Percentiles rank a stretch among this genome's conserved stretches.
Evolutionary conservation across 1,140 invertebrate genomes (phyloP).

Genomic region (Pseudomyrmex cubaensis): DNA sequence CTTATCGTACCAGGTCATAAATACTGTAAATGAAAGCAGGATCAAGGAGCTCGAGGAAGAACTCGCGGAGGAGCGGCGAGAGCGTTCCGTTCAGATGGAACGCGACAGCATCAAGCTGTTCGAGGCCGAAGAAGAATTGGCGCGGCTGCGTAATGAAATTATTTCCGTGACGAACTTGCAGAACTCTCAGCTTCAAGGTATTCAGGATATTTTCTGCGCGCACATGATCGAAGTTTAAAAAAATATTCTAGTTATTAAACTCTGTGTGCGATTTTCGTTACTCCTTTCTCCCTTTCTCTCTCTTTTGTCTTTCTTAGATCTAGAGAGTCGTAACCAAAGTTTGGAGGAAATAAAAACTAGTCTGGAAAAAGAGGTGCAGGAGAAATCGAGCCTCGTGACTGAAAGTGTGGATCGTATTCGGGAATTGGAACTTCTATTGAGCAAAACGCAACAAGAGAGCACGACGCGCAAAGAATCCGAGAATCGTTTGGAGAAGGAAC

Average conservation of each 20-base stretch:
- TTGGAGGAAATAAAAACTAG: constrained; percentile 76
- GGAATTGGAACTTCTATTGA: constrained; percentile 83
- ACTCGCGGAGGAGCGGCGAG: constrained; percentile 82
- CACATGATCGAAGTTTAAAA: too few species aligned
- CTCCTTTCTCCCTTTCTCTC: neutral
- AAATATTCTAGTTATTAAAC: too few species aligned
- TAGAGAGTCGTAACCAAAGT: constrained; percentile 74
- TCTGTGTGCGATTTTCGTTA: neutral
- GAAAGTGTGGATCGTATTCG: constrained; percentile 83
- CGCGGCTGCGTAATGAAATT: constrained; percentile 81
- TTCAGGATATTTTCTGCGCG: neutral
- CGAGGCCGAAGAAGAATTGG: constrained; percentile 86
- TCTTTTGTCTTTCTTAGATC: constrained; percentile 44
- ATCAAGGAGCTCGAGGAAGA: constrained; percentile 86
- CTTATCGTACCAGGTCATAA: constrained; percentile 81
- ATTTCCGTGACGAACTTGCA: constrained; percentile 34
- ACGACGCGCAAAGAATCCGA: constrained; percentile 84
- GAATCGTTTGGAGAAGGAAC: constrained; percentile 77
- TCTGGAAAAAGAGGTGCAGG: constrained; percentile 71
- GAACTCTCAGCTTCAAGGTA: constrained; percentile 64
- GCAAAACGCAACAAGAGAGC: constrained; percentile 85
- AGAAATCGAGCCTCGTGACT: constrained; percentile 61
- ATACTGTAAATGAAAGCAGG: constrained; percentile 84
- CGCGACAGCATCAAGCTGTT: constrained; percentile 85
- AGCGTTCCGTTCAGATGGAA: constrained; percentile 84